These are phyloP conservation scores for Hanleya hanleyi DNA, from an alignment of 2,888 invertebrate genomes.

Conservation along the genomic window DNA sequence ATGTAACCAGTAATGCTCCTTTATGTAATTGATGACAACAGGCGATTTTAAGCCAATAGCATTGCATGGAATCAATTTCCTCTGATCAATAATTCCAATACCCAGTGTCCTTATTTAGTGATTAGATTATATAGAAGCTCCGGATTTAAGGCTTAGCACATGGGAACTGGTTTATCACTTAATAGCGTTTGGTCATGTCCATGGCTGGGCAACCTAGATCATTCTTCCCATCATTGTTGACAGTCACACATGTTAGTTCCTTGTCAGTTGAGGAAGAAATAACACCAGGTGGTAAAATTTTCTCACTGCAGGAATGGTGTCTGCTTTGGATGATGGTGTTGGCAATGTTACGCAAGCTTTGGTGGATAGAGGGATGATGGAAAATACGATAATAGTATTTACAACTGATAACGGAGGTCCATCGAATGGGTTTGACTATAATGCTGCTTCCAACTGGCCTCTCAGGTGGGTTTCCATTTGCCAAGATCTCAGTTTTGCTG, in stretches of 20 bases:
- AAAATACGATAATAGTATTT: conserved; percentile 49
- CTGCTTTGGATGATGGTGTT: conserved; percentile 47
- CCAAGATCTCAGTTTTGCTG: not conserved
- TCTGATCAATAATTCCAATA: no score
- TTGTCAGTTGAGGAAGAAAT: not conserved
- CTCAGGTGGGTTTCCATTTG: conserved; percentile 70
- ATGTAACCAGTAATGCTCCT: no score
- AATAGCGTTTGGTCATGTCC: no score
- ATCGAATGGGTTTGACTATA: conserved; percentile 80
- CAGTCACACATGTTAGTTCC: not conserved
- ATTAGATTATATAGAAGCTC: no score
- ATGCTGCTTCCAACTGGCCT: conserved; percentile 80
- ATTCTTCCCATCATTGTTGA: no score
- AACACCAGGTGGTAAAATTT: not conserved
- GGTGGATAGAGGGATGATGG: conserved; percentile 37
- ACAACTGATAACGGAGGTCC: conserved; percentile 73
- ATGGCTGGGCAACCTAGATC: not conserved
- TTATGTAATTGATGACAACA: no score
- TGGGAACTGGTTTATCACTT: no score
- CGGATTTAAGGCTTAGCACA: no score
- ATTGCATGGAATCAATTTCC: no score
- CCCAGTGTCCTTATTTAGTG: no score
- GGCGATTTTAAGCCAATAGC: no score
- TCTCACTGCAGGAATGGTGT: conserved; percentile 34
- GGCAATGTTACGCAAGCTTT: conserved; percentile 41